A percentile compares a stretch with the other conserved stretches of the same genome.
Conservation (phyloP, 2,888 invertebrate species). For the Hirtodrosophila confusa region DNA sequence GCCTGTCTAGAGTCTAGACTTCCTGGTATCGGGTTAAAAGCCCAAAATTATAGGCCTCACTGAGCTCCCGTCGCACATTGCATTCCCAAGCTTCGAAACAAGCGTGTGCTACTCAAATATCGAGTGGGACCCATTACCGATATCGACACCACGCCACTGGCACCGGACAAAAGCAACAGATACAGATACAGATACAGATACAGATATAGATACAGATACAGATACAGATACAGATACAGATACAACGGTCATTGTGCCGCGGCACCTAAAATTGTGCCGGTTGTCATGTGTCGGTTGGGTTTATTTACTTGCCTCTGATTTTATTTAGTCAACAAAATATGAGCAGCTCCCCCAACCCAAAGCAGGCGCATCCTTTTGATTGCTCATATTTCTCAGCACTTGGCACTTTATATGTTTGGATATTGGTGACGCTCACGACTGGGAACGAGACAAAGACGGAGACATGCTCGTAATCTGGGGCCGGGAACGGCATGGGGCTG, state of each 20-base stretch:
- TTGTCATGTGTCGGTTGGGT: constrained; percentile 50
- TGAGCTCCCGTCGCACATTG: constrained; percentile 4
- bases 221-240: not conserved
- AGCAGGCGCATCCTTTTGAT: constrained; percentile 68
- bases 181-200: constrained; percentile 15
- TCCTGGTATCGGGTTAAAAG: constrained; percentile 6
- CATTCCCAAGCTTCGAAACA: constrained; percentile 44
- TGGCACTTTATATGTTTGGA: constrained; percentile 57
- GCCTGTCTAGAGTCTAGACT: constrained; percentile 9
- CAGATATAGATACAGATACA: not conserved
- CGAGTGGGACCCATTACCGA: constrained; percentile 38
- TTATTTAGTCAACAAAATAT: constrained; percentile 64
- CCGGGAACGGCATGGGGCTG: not conserved
- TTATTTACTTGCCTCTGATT: constrained; percentile 67
- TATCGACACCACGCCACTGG: constrained; percentile 47
- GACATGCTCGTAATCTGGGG: not conserved
- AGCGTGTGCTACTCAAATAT: constrained; percentile 25
- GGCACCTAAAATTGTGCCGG: constrained; percentile 18
- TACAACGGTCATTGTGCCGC: not conserved
- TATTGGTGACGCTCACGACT: constrained; percentile 58
- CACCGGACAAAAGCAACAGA: constrained; percentile 28
- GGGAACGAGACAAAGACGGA: constrained; percentile 16
- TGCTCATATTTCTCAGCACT: constrained; percentile 64
- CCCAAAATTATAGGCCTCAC: not conserved
- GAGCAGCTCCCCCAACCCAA: constrained; percentile 19